phyloP scores from a whole-genome alignment of 92 coral and sea anemone species.

The Galaxea fascicularis region DNA sequence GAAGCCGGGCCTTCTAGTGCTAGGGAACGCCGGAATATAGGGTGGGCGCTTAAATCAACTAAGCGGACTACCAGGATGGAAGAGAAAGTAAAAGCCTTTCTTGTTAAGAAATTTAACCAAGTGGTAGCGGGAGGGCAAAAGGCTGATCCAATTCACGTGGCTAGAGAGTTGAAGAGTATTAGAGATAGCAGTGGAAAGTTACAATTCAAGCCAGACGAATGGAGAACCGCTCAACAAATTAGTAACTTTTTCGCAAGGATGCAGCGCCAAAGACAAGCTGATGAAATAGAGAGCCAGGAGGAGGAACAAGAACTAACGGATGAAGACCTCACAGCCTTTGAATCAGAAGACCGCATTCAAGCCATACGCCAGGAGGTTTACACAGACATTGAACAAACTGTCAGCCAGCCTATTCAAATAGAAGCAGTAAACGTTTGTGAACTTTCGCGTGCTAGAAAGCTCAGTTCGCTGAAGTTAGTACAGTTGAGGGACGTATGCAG shows the following conservation, averaged over 20 bases:
- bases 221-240: conserved; percentile 51
- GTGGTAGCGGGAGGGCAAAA: conserved; percentile 30
- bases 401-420: conserved; percentile 34
- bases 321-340: conserved; percentile 45
- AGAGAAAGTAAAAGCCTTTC: conserved; percentile 49
- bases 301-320: conserved; percentile 26
- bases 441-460: conserved; percentile 43
- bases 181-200: conserved; percentile 38
- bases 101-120: conserved; percentile 37
- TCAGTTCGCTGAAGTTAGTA: conserved; percentile 40
- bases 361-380: conserved; percentile 30
- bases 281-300: conserved; percentile 27
- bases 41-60: conserved; percentile 57
- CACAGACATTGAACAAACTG: conserved; percentile 36
- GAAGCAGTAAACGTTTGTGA: conserved; percentile 39
- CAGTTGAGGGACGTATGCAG: conserved; percentile 31
- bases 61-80: conserved; percentile 34
- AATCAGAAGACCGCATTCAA: conserved; percentile 27
- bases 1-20: conserved; percentile 32
- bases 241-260: conserved; percentile 46
- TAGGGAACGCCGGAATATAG: conserved; percentile 19
- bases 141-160: conserved; percentile 49
- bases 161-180: conserved; percentile 36
- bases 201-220: conserved; percentile 50
- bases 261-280: conserved; percentile 48